Percentiles rank a stretch among this genome's conserved stretches.
These are phyloP conservation scores for Drosophila novamexicana DNA, from an alignment of 1,140 invertebrate species.

Conservation along the genomic window DNA sequence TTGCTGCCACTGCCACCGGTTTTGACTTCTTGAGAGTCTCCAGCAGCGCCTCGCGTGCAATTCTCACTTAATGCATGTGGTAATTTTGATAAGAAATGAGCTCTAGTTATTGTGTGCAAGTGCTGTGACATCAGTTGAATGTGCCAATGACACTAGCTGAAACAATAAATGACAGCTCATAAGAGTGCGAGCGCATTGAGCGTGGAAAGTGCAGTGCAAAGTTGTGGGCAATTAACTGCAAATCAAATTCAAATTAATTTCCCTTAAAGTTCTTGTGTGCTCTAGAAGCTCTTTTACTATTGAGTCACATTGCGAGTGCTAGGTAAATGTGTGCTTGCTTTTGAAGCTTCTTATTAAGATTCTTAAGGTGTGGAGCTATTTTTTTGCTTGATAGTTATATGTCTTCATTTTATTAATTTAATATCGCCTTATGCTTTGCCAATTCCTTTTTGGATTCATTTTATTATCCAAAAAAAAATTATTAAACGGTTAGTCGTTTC, in stretches of 20 bases:
- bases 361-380: too few species aligned
- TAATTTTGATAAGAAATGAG: slow-evolving; percentile 27
- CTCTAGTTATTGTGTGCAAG: not conserved
- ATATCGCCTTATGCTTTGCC: too few species aligned
- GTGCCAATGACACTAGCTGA: slow-evolving; percentile 26
- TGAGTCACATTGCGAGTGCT: too few species aligned
- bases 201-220: too few species aligned
- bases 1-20: slow-evolving; percentile 9
- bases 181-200: not conserved
- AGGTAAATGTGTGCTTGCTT: too few species aligned
- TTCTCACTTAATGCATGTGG: slow-evolving; percentile 36
- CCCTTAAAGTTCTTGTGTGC: not conserved
- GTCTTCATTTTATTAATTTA: too few species aligned
- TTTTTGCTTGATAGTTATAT: too few species aligned
- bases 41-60: slow-evolving; percentile 7
- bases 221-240: not conserved
- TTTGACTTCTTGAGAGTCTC: slow-evolving; percentile 41
- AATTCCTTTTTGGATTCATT: too few species aligned
- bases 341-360: too few species aligned
- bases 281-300: not conserved
- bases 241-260: not conserved
- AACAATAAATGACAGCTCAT: not conserved
- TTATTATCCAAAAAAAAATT: too few species aligned
- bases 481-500: too few species aligned
- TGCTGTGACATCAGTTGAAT: not conserved